Base-by-base conservation (phyloP, 2,888 invertebrate genomes). In the Callyntrura guangdongensis region DNA sequence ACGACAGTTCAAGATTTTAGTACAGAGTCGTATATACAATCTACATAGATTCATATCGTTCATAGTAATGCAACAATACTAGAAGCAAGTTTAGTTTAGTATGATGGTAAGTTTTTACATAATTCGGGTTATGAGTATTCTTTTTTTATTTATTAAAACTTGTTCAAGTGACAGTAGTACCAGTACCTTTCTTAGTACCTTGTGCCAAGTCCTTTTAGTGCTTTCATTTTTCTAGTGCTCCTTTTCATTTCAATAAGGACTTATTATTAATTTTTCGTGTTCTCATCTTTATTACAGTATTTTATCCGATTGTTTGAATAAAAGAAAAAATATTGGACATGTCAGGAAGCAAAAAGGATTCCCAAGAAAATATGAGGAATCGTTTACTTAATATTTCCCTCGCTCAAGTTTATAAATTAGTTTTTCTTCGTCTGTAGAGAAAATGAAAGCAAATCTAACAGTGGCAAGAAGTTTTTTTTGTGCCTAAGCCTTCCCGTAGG, bases 81-180 rank as follows among this genome's bases (percentile, higher is more conserved):
- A 36, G 36, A 36, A 6, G 3, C 36, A 2, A 4, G 36, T 74
- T 22, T 74, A 22, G 49, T 17, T 6, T n/a, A 56, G 79, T 56
- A 56, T 56, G 56, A 79, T 36, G 27, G n/a, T 20, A 25, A 17
- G 11, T 56, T 77, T 79, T 56, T 36, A 79, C 36, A 4, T 36
- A 36, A 36, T 79, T 74, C 22, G 12, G 6, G 12, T 5, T 67
- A 17, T 27, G 67, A 2, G 20, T 45, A 17, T 6, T 14, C 53
- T 77, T 1, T 11, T 49, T 14, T 36, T 69, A 5, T 45, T 74
- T 74, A 74, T 20, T 20, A 47, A 45, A 74, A 74, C 67, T 27
- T 45, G 36, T 45, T 17, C 69, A 53, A 12, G 25, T 49, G 77
- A 14, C n/a, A 12, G 53, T 22, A 53, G 22, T 45, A n/a, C n/a